Base-by-base conservation (phyloP, 2,888 invertebrate genomes). In the Kuschelorhynchus macadamiae region DNA sequence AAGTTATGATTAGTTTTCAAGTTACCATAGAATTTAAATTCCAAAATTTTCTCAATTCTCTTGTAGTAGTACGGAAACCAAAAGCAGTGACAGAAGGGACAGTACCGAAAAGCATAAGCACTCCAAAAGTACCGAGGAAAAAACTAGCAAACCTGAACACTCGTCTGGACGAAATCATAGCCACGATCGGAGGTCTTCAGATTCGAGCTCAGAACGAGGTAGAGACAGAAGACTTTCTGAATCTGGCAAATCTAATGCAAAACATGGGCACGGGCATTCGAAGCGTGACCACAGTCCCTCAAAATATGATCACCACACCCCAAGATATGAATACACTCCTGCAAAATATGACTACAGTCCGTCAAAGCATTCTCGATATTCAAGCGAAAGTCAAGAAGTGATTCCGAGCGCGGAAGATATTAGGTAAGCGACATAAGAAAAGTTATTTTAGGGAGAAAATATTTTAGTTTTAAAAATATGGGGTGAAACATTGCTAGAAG, bases 351-450 rank as follows among this genome's bases (percentile, higher is more conserved):
- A 52, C 12, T 21, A 52, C 36, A 12, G 17, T 16, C 33, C 50
- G 14, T 50, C 52, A 5, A 36, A 32, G 16, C 42, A 55, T 53
- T 49, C 57, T 18, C 53, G 44, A 14, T 20, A 56, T 41, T 44
- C 59, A 0, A 36, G 56, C n/a, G 56, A 65, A 21, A 59, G 52
- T 25, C 62, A 53, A 39, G 70, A 74, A 30, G 67, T 62, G 11
- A 65, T 70, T 39, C 70, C 71, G 2, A 73, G 68, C 46, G 78
- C 79, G 3, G 81, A 81, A 73, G 80, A 81, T 61, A 80, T 82
- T 30, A 77, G 80, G 50, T 78, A 49, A 20, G 8, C 12, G 36
- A 7, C 3, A 36, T 16, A 33, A 12, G 9, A n/a, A n/a, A n/a
- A n/a, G 33, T 12, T 33, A 33, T 3, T 1, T 33, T 2, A 3